phyloP scores from a whole-genome alignment of 2,113 vertebrate genomes.

The Kryptolebias marmoratus region DNA sequence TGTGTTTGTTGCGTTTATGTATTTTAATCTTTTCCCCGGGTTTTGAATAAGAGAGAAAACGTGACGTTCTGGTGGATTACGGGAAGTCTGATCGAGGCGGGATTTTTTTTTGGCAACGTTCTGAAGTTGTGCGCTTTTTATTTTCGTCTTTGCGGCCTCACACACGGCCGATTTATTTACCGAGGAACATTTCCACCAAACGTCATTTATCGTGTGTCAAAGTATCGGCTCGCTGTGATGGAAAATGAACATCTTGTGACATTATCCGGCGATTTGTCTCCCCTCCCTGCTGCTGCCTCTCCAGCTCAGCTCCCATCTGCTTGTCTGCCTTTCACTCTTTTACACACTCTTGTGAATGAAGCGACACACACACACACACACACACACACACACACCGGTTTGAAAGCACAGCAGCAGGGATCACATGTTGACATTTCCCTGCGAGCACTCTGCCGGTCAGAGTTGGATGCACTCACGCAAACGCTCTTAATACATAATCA shows the following conservation, averaged over 20 bases:
- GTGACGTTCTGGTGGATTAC: conserved; percentile 26
- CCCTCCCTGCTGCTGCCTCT: conserved; percentile 23
- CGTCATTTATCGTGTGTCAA: background rate
- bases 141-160: background rate
- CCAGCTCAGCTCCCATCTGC: conserved; percentile 24
- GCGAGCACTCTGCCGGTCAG: conserved; percentile 35
- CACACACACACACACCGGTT: background rate
- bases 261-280: conserved; percentile 32
- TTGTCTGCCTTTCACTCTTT: conserved; percentile 39
- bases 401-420: background rate
- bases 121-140: background rate
- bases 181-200: background rate
- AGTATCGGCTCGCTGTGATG: background rate
- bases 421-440: conserved; percentile 40
- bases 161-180: background rate
- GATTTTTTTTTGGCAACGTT: conserved; percentile 21
- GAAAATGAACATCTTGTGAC: conserved; percentile 27
- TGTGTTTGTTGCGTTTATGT: background rate
- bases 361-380: background rate
- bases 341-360: conserved; percentile 44
- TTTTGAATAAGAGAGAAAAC: conserved; percentile 10
- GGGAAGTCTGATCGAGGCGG: conserved; percentile 24
- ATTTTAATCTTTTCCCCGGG: conserved; percentile 16
- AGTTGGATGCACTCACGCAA: conserved; percentile 4
- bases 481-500: background rate